A percentile compares a stretch with the other conserved stretches of the same genome.
Conservation (phyloP, 2,113 vertebrate species). For the Neogobius melanostomus region DNA sequence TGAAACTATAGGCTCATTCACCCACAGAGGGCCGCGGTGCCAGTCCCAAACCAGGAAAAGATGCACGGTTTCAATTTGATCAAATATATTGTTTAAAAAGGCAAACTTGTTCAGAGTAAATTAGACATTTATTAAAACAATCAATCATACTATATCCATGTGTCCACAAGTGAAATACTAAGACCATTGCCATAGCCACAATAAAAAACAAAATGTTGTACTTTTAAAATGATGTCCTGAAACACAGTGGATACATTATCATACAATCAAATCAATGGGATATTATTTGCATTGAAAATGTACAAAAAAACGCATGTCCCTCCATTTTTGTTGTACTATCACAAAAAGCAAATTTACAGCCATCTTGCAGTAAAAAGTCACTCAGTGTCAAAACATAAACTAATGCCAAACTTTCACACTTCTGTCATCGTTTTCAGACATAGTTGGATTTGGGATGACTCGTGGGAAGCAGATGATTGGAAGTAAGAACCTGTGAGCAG, state of each 20-base stretch:
- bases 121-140: neutral
- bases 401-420: neutral
- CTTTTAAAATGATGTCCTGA: too few relatives aligned
- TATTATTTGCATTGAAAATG: neutral
- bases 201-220: too few relatives aligned
- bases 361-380: too few relatives aligned
- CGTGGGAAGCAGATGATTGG: conserved; percentile 69
- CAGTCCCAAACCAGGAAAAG: too few relatives aligned
- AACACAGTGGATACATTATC: too few relatives aligned
- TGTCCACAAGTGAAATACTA: too few relatives aligned
- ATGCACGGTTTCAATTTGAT: too few relatives aligned
- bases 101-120: neutral
- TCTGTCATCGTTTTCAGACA: conserved; percentile 67
- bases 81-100: neutral
- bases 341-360: too few relatives aligned
- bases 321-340: too few relatives aligned
- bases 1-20: too few relatives aligned
- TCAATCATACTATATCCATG: neutral
- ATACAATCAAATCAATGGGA: neutral
- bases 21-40: too few relatives aligned
- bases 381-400: neutral
- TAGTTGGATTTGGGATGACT: conserved; percentile 82
- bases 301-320: neutral
- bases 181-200: too few relatives aligned
- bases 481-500: conserved; percentile 55